Evolutionary conservation across 2,797 vertebrate species (phyloP).

Genomic region (Bradypus variegatus): DNA sequence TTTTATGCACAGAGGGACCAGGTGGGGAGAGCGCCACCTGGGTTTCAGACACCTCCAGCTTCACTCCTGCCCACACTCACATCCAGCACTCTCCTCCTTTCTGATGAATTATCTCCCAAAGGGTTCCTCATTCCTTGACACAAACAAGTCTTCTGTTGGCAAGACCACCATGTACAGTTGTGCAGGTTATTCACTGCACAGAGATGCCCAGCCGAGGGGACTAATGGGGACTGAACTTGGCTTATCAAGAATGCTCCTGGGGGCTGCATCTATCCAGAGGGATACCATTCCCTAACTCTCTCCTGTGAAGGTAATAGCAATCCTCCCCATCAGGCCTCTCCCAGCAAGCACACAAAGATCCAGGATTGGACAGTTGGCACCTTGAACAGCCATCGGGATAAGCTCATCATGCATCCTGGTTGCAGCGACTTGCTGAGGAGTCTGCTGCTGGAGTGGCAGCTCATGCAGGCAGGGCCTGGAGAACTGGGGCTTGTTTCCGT

Average conservation of each 20-base stretch:
- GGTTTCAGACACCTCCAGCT: neutral
- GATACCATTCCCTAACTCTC: neutral
- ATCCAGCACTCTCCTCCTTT: neutral
- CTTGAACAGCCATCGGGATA: neutral
- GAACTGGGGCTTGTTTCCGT: neutral
- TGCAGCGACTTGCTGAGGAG: neutral
- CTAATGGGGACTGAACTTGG: neutral
- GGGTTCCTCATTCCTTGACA: neutral
- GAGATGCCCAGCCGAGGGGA: neutral
- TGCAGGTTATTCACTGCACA: neutral
- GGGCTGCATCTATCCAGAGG: neutral
- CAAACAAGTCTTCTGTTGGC: neutral
- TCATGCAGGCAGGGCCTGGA: neutral
- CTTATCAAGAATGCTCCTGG: neutral
- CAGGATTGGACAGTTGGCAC: neutral
- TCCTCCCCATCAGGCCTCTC: neutral
- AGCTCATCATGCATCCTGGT: neutral
- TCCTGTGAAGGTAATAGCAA: neutral
- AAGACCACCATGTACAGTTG: accelerated
- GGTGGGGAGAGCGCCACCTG: neutral
- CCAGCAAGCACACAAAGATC: neutral
- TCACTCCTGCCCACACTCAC: neutral
- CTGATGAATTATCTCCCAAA: neutral
- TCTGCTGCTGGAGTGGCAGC: neutral
- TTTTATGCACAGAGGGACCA: neutral